phyloP scores from a whole-genome alignment of 2,888 invertebrate species.

The Oscheius onirici region DNA sequence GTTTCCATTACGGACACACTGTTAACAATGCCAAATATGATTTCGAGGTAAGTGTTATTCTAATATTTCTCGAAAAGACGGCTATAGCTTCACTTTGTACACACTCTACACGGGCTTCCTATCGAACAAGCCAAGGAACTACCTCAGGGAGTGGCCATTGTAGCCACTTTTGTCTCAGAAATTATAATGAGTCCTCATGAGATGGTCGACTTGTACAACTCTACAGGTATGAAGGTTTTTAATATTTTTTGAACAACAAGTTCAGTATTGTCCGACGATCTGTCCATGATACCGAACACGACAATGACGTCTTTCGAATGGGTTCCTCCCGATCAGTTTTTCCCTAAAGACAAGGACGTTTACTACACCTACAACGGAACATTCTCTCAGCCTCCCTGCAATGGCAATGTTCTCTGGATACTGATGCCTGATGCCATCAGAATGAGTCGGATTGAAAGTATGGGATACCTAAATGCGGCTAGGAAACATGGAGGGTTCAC shows the following conservation, averaged over 20 bases:
- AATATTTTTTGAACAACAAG: neutral
- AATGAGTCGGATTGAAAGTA: conserved; percentile 2
- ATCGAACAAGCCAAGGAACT: neutral
- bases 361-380: conserved; percentile 26
- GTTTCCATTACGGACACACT: conserved; percentile 16
- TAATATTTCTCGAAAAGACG: too few relatives aligned
- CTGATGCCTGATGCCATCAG: neutral
- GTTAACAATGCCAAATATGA: conserved; percentile 6
- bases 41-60: too few relatives aligned
- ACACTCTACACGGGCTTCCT: neutral
- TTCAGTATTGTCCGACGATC: neutral
- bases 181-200: too few relatives aligned
- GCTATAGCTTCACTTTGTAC: conserved; percentile 24
- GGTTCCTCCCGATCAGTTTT: conserved; percentile 4
- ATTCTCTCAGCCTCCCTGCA: conserved; percentile 17
- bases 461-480: neutral
- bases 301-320: conserved; percentile 9
- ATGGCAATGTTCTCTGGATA: conserved; percentile 14
- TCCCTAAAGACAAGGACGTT: neutral
- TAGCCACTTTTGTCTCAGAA: conserved; percentile 5
- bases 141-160: conserved; percentile 11
- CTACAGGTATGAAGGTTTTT: neutral
- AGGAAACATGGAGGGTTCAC: neutral
- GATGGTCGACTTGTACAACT: too few relatives aligned
- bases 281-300: conserved; percentile 2